These are phyloP conservation scores for Argyrosomus regius DNA, from an alignment of 2,797 vertebrate genomes.

Conservation along the genomic window DNA sequence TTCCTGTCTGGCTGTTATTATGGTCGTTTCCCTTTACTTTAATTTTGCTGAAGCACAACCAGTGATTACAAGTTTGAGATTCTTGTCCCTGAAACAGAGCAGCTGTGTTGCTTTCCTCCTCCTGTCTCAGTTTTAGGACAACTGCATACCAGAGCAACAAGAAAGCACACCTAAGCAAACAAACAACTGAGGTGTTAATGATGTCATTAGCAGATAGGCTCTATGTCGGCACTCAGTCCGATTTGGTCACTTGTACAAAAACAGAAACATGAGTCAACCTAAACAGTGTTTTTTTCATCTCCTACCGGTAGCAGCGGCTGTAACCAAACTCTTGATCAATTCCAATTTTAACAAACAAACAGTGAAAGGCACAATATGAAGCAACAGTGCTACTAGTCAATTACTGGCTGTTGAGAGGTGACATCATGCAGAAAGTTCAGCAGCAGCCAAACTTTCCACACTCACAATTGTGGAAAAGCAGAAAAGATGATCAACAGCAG, in stretches of 20 bases:
- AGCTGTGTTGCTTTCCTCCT: constrained; percentile 3
- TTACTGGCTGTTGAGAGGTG: constrained; percentile 3
- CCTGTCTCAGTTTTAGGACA: constrained; percentile 1
- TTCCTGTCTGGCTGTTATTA: constrained; percentile 59
- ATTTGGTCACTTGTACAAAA: neutral
- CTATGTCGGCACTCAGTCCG: neutral
- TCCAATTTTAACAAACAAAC: neutral
- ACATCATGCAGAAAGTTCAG: constrained; percentile 34
- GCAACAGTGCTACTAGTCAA: neutral
- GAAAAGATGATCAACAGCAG: constrained; percentile 17
- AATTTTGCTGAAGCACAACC: constrained; percentile 44
- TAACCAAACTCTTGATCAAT: constrained; percentile 10
- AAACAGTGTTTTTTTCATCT: neutral
- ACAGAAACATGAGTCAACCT: neutral
- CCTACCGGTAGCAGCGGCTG: constrained; percentile 3
- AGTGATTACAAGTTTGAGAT: constrained; percentile 33
- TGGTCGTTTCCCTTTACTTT: constrained; percentile 36
- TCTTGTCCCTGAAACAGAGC: constrained; percentile 8
- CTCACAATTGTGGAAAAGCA: constrained; percentile 40
- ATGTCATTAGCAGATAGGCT: constrained; percentile 1
- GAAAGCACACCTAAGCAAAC: constrained; percentile 12
- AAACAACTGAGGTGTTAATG: constrained; percentile 20
- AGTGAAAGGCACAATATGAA: constrained; percentile 7
- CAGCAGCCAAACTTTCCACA: constrained; percentile 44
- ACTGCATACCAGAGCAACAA: constrained; percentile 18